These are phyloP conservation scores for Platysternon megacephalum DNA, from an alignment of 2,113 vertebrate genomes.

Conservation along the genomic window DNA sequence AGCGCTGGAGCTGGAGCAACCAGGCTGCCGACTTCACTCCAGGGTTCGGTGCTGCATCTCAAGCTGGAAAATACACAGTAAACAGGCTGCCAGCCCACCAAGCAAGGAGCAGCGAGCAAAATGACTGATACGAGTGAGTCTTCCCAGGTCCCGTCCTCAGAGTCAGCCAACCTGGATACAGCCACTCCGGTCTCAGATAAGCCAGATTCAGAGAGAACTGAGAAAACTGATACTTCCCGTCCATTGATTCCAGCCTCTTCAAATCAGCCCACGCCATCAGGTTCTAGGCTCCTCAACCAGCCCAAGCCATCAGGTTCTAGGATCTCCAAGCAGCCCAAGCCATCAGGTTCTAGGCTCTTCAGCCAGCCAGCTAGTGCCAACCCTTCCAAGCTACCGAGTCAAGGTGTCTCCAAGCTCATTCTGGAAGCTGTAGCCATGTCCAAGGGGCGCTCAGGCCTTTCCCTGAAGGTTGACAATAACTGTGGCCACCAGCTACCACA, in stretches of 20 bases:
- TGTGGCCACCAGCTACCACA: conserved; percentile 17
- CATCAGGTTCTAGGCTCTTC: background rate
- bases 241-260: background rate
- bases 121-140: background rate
- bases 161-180: background rate
- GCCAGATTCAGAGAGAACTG: background rate
- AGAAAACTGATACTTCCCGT: background rate
- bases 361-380: background rate
- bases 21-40: background rate
- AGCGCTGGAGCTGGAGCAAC: background rate
- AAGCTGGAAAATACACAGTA: background rate
- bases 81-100: background rate
- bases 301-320: background rate
- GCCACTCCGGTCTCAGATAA: background rate
- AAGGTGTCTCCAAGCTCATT: conserved; percentile 47
- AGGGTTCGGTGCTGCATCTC: background rate
- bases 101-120: background rate
- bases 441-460: background rate
- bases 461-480: conserved; percentile 33
- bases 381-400: background rate
- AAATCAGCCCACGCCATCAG: background rate
- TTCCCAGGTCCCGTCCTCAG: background rate
- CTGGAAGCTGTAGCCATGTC: background rate
- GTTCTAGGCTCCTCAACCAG: background rate
- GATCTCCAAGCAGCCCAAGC: accelerated